phyloP scores from a whole-genome alignment of 2,888 invertebrate species.

The Resseliella maxima region DNA sequence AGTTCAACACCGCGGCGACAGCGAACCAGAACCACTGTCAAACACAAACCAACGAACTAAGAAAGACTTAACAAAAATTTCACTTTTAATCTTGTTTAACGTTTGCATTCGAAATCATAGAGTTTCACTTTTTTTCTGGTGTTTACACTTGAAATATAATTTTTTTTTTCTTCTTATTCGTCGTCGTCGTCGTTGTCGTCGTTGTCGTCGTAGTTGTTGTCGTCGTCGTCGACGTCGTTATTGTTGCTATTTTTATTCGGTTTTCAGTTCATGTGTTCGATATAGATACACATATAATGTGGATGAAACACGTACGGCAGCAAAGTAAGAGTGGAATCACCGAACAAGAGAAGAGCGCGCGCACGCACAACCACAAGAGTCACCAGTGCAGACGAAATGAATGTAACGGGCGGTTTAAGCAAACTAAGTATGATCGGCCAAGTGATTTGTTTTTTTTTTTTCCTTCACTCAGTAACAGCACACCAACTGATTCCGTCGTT shows the following conservation, averaged over 20 bases:
- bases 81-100: conserved; percentile 57
- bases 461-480: too few relatives aligned
- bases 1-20: conserved; percentile 46
- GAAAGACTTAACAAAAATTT: conserved; percentile 56
- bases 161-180: conserved; percentile 39
- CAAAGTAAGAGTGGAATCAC: not conserved
- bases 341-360: not conserved
- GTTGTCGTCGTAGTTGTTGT: not conserved
- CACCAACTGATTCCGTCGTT: not conserved
- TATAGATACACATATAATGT: not conserved
- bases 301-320: conserved; percentile 15
- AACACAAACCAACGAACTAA: conserved; percentile 47
- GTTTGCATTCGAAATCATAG: conserved; percentile 57
- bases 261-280: conserved; percentile 43
- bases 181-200: not conserved
- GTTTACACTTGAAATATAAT: conserved; percentile 56
- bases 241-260: not conserved
- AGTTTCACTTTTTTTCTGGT: conserved; percentile 58
- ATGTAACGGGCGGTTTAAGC: conserved; percentile 35
- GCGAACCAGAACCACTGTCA: conserved; percentile 48
- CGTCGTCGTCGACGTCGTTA: not conserved
- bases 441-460: not conserved
- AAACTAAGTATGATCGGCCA: not conserved
- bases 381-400: conserved; percentile 5
- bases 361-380: not conserved